These are phyloP conservation scores for Cenopis cana DNA, from an alignment of 2,888 invertebrate genomes.

Conservation along the genomic window DNA sequence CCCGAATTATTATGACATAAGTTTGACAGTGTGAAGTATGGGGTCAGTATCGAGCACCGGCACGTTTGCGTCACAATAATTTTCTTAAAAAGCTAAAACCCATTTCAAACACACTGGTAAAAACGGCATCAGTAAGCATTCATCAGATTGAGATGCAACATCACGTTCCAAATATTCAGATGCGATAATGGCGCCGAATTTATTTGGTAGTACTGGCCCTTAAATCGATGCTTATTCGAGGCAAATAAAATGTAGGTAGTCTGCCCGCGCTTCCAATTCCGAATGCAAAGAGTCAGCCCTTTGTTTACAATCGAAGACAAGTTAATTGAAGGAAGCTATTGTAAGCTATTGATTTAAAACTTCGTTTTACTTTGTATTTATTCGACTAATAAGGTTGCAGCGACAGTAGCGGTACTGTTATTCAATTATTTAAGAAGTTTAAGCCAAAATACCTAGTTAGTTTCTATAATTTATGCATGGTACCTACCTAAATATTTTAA, in stretches of 20 bases:
- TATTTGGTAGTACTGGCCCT: slow-evolving; percentile 22
- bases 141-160: too few relatives aligned
- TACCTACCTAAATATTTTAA: too few relatives aligned
- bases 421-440: too few relatives aligned
- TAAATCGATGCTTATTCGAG: slow-evolving; percentile 41
- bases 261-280: slow-evolving; percentile 41
- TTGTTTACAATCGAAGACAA: slow-evolving; percentile 47
- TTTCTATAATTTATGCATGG: too few relatives aligned
- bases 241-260: slow-evolving; percentile 45
- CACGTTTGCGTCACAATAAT: too few relatives aligned
- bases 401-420: not conserved
- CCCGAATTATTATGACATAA: too few relatives aligned
- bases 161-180: not conserved
- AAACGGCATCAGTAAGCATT: too few relatives aligned
- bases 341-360: slow-evolving; percentile 37
- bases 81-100: too few relatives aligned
- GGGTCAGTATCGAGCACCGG: too few relatives aligned
- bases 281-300: slow-evolving; percentile 43
- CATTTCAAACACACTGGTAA: too few relatives aligned
- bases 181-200: not conserved
- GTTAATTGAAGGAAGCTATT: slow-evolving; percentile 45
- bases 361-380: slow-evolving; percentile 25
- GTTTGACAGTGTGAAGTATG: too few relatives aligned
- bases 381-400: slow-evolving; percentile 10
- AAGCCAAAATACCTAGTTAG: too few relatives aligned